A percentile compares a stretch with the other conserved stretches of the same genome.
phyloP scores from a whole-genome alignment of 2,888 invertebrate species.

The Lutraria lutraria region DNA sequence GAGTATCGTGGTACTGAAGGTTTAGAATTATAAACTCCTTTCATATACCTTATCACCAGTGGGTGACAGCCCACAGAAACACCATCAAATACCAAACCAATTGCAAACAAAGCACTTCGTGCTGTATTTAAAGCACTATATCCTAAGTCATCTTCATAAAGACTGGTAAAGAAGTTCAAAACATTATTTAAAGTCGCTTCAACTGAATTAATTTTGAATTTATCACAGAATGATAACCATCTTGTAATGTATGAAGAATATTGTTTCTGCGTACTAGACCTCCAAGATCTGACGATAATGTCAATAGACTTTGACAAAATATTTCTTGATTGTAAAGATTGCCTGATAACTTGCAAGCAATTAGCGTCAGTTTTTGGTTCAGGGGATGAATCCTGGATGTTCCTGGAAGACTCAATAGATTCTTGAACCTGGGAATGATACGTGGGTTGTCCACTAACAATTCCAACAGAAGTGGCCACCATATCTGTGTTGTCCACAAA shows the following conservation, averaged over 20 bases:
- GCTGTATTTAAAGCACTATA: conserved; percentile 48
- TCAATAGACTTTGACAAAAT: conserved; percentile 23
- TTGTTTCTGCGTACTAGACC: conserved; percentile 47
- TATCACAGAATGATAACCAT: conserved; percentile 43
- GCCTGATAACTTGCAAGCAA: conserved; percentile 52
- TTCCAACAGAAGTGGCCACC: conserved; percentile 11
- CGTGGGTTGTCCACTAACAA: conserved; percentile 39
- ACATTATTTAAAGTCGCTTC: conserved; percentile 30
- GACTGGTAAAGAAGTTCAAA: conserved; percentile 31
- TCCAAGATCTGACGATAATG: conserved; percentile 35
- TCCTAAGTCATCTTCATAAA: conserved; percentile 24
- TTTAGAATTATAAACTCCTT: conserved; percentile 45
- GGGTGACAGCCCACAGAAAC: not conserved
- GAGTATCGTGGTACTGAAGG: conserved; percentile 51
- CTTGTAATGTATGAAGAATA: conserved; percentile 39
- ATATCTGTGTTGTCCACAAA: conserved; percentile 30
- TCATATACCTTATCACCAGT: conserved; percentile 48
- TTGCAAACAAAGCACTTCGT: conserved; percentile 38
- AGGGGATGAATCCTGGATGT: conserved; percentile 24
- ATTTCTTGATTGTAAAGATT: conserved; percentile 36
- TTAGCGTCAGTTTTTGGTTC: conserved; percentile 32
- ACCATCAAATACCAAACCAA: conserved; percentile 38
- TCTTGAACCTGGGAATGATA: conserved; percentile 4
- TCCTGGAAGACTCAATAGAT: not conserved
- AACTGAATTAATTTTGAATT: conserved; percentile 16